These are phyloP conservation scores for Dolomedes plantarius DNA, from an alignment of 2,888 invertebrate genomes.

Conservation along the genomic window DNA sequence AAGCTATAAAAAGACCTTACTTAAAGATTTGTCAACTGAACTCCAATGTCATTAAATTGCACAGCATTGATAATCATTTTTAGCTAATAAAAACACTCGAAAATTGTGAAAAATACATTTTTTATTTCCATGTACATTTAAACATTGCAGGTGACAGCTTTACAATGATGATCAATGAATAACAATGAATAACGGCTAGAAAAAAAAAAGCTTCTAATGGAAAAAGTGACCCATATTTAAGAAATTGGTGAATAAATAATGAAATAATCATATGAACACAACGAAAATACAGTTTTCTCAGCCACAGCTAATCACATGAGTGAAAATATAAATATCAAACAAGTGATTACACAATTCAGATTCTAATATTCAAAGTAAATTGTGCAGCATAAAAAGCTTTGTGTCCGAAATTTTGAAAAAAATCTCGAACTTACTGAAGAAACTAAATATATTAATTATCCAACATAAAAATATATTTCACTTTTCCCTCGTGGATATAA, in stretches of 20 bases:
- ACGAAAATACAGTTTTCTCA: no score
- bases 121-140: background rate
- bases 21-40: background rate
- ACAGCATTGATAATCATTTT: no score
- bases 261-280: background rate
- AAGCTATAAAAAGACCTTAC: background rate
- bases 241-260: background rate
- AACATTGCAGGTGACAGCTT: background rate
- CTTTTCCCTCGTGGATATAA: no score
- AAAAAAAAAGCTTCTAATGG: background rate
- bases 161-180: background rate
- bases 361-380: no score
- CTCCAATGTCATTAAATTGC: background rate
- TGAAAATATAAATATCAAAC: no score
- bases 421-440: no score
- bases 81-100: background rate
- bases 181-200: background rate
- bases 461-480: no score
- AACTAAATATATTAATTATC: no score
- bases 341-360: no score
- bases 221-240: background rate
- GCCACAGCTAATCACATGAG: no score
- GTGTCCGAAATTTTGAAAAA: no score
- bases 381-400: no score
- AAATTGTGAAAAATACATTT: background rate